phyloP scores from a whole-genome alignment of 1,140 invertebrate species.

The Drosophila bifasciata region DNA sequence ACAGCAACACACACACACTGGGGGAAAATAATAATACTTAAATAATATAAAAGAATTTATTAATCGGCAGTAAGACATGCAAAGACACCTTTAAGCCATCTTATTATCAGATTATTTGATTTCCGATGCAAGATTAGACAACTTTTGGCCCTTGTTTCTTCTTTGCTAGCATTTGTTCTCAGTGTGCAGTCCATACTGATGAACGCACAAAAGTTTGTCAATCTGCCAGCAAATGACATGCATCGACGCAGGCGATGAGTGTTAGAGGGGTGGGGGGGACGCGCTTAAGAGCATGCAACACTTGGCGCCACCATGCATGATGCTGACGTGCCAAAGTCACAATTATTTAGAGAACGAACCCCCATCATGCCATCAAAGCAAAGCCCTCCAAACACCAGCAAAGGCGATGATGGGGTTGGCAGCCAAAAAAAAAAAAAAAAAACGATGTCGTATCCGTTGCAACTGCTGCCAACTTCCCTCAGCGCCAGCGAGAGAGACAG shows the following conservation, averaged over 20 bases:
- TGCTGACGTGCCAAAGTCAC: slow-evolving; percentile 72
- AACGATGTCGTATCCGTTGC: slow-evolving; percentile 30
- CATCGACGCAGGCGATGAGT: slow-evolving; percentile 45
- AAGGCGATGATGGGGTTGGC: no score
- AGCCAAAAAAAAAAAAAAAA: no score
- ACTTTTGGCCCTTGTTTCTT: no score
- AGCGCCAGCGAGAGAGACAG: slow-evolving; percentile 4
- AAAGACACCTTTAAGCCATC: not conserved
- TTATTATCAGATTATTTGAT: no score
- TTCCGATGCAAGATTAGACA: no score
- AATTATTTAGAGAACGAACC: slow-evolving; percentile 65
- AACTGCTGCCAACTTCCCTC: slow-evolving; percentile 48
- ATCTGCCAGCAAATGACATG: slow-evolving; percentile 77
- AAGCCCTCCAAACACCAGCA: slow-evolving; percentile 5
- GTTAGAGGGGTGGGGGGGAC: no score
- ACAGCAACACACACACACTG: slow-evolving; percentile 22
- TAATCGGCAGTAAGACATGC: no score
- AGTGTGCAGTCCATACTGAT: slow-evolving; percentile 3
- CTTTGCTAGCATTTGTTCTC: no score
- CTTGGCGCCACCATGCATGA: slow-evolving; percentile 51
- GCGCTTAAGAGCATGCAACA: slow-evolving; percentile 70
- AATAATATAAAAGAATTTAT: no score
- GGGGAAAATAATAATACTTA: no score
- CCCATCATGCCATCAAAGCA: not conserved
- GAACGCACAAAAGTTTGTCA: slow-evolving; percentile 67